Base-by-base conservation (phyloP, 2,113 vertebrate genomes). In the Alexandromys fortis region DNA sequence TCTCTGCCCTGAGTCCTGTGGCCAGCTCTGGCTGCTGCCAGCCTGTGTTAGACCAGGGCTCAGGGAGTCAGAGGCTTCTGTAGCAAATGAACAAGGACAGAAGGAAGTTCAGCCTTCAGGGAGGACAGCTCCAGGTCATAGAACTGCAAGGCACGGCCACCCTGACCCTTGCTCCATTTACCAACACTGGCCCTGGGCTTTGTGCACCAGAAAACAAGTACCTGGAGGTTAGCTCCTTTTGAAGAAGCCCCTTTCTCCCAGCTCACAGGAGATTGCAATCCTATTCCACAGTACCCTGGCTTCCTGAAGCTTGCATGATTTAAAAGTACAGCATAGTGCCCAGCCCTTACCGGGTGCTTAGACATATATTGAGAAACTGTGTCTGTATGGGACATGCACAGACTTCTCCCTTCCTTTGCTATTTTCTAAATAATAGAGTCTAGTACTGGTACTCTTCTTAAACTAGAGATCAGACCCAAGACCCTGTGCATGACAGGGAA, bases 21-120 rank as follows among this genome's bases (percentile, higher is more conserved):
- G 9, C 38, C 3, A 73, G 55, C 58, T 58, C 19, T 58, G 58
- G 19, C 33, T 75, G 4, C 49, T 24, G 10, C 52, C 28, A 26
- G 0, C 9, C 42, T 16, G 5, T 9, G 3, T 22, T 12, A 9
- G 30, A 3, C 7, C 21, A 5, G n/a, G 3, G 52, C n/a, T 87
- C 7, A 42, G 47, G 35, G 33, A 52, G 12, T 4, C 30, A 38
- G 86, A 70, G 35, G 35, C 22, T 14, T 86, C 75, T 85, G 12
- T 24, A n/a, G 19, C 28, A 38, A 22, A 47, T 1, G 26, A 70
- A 45, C 19, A 55, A 82, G 72, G 77, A 14, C 45, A 63, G 75
- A 72, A 38, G 5, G 21, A 11, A n/a, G 24, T 65, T 28, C 26
- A 61, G 72, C 42, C 33, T 22, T 26, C 24, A 4, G 2, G 38